A percentile compares a stretch with the other conserved stretches of the same genome.
Conservation (phyloP, 2,797 vertebrate species). For the Acestrorhynchus altus region DNA sequence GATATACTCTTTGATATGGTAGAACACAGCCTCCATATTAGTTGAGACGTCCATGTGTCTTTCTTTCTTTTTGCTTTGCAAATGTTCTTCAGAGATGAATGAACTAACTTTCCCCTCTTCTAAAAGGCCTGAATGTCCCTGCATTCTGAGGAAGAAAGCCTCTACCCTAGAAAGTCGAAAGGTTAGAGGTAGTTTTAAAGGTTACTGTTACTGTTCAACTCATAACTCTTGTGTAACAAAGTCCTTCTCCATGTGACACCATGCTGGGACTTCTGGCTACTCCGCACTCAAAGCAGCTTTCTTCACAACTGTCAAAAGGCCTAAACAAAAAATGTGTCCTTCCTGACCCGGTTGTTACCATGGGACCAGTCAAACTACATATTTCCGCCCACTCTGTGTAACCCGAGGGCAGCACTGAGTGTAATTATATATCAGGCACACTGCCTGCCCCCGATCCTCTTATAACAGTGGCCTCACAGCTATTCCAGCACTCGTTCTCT, state of each 20-base stretch:
- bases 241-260: conserved; percentile 54
- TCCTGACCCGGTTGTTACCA: conserved; percentile 57
- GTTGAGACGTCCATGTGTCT: too few species aligned
- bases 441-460: conserved; percentile 23
- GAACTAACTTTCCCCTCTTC: neutral
- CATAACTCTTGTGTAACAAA: conserved; percentile 51
- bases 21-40: too few species aligned
- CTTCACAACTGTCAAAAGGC: conserved; percentile 54
- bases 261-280: conserved; percentile 45
- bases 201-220: conserved; percentile 54
- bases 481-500: conserved; percentile 21
- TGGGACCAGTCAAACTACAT: conserved; percentile 60
- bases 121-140: neutral
- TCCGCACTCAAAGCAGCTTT: conserved; percentile 50
- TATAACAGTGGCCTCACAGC: conserved; percentile 40
- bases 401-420: conserved; percentile 44
- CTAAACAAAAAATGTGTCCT: conserved; percentile 56
- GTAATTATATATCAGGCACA: conserved; percentile 58
- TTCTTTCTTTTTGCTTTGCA: too few species aligned
- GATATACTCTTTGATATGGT: too few species aligned
- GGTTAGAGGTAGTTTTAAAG: conserved; percentile 47
- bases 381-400: conserved; percentile 51
- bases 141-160: neutral
- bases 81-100: neutral
- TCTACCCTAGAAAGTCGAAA: conserved; percentile 28